Conservation (phyloP, 2,888 invertebrate genomes). For the Liopterus haemorrhoidalis region DNA sequence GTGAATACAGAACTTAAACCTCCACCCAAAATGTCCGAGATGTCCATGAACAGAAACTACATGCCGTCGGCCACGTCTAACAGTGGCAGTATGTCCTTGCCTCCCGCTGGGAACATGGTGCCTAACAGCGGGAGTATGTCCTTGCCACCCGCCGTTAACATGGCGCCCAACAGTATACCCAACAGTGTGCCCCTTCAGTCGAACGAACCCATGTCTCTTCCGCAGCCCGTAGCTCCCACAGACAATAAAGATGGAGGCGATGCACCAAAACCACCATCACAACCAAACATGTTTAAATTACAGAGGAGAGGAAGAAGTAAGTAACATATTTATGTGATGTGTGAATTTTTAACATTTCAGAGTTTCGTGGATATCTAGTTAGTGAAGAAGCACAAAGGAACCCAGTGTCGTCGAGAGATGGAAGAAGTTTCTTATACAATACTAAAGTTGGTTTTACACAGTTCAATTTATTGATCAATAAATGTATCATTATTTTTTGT, state of each 20-base stretch:
- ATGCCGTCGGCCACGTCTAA: constrained; percentile 7
- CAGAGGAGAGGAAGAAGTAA: constrained; percentile 70
- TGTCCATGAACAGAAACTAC: constrained; percentile 39
- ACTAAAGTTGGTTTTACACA: too few species aligned
- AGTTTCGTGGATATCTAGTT: too few species aligned
- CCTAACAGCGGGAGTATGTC: constrained; percentile 3
- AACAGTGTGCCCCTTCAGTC: constrained; percentile 27
- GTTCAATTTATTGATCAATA: too few species aligned
- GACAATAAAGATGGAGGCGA: constrained; percentile 7
- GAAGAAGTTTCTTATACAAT: too few species aligned
- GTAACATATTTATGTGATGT: constrained; percentile 37
- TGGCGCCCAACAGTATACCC: background rate
- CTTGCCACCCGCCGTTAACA: background rate
- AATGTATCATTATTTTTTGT: too few species aligned
- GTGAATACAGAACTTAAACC: constrained; percentile 52
- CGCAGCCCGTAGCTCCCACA: constrained; percentile 10
- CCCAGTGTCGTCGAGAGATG: too few species aligned
- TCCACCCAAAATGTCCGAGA: constrained; percentile 64
- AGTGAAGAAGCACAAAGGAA: too few species aligned
- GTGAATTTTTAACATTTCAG: too few species aligned
- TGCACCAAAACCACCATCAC: constrained; percentile 23
- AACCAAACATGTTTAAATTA: constrained; percentile 73
- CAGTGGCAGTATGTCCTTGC: constrained; percentile 5
- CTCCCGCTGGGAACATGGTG: background rate
- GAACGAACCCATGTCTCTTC: constrained; percentile 36